Conservation (phyloP, 2,113 vertebrate genomes). For the Leptobrachium leishanense region DNA sequence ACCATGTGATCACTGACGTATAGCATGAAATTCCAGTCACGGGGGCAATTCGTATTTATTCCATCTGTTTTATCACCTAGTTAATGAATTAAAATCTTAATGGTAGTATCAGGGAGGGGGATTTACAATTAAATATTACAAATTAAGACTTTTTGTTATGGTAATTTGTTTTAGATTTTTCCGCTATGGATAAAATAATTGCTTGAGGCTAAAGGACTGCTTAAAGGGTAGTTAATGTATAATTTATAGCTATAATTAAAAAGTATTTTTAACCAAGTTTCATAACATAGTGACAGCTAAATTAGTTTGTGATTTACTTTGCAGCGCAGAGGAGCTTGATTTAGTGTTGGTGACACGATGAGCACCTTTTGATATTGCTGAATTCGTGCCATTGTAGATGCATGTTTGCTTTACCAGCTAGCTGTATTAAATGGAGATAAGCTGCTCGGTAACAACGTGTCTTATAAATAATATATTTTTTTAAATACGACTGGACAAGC, state of each 20-base stretch:
- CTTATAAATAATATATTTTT: background rate
- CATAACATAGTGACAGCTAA: conserved; percentile 78
- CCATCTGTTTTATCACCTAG: background rate
- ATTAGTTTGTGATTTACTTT: conserved; percentile 77
- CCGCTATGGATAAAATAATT: conserved; percentile 61
- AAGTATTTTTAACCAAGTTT: conserved; percentile 77
- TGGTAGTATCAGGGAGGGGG: background rate
- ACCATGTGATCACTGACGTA: no score
- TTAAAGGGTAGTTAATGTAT: conserved; percentile 72
- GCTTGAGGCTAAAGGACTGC: conserved; percentile 67
- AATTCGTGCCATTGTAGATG: conserved; percentile 1
- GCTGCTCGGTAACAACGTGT: background rate
- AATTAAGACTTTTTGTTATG: conserved; percentile 30
- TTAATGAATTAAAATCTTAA: background rate
- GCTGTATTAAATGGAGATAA: background rate
- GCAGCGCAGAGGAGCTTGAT: conserved; percentile 65
- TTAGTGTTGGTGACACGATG: conserved; percentile 65
- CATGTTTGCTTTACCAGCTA: background rate
- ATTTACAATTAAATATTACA: background rate
- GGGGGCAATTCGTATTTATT: background rate
- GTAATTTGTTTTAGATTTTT: conserved; percentile 48
- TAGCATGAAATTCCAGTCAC: no score
- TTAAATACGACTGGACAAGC: background rate
- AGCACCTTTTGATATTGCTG: conserved; percentile 56
- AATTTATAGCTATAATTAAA: conserved; percentile 81